These are phyloP conservation scores for Enteromius trimaculatus DNA, from an alignment of 2,797 vertebrate genomes.

Conservation along the genomic window DNA sequence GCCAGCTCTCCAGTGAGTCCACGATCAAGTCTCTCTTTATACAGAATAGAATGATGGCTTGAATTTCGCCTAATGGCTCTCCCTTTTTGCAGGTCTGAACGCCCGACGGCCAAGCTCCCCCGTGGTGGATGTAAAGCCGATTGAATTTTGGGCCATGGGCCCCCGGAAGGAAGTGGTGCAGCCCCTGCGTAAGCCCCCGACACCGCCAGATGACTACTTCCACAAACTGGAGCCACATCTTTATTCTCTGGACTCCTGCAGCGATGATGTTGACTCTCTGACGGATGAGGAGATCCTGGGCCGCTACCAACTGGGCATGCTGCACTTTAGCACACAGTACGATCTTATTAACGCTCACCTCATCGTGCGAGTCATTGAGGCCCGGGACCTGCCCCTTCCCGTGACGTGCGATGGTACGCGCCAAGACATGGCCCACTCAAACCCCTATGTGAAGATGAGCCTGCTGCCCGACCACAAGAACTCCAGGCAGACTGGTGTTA, in stretches of 20 bases:
- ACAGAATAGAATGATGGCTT: not conserved
- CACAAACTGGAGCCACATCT: constrained; percentile 85
- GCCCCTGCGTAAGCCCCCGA: constrained; percentile 80
- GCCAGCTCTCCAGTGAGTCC: constrained; percentile 83
- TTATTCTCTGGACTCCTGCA: constrained; percentile 81
- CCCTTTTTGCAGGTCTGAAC: constrained; percentile 80
- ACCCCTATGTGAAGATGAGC: constrained; percentile 90
- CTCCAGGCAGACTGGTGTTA: constrained; percentile 89
- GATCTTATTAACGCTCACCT: constrained; percentile 85
- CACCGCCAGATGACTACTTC: constrained; percentile 82
- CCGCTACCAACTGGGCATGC: constrained; percentile 87
- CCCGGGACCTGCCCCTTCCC: constrained; percentile 84
- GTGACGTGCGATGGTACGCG: constrained; percentile 79
- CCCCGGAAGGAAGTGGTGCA: constrained; percentile 87
- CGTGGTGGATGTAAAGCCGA: constrained; percentile 83
- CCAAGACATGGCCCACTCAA: constrained; percentile 88
- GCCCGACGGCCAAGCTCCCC: constrained; percentile 84
- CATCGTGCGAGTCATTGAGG: constrained; percentile 86
- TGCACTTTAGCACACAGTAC: constrained; percentile 90
- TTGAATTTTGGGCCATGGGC: constrained; percentile 85
- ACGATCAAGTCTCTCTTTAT: not conserved
- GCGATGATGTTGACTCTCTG: constrained; percentile 85
- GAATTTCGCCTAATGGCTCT: not conserved
- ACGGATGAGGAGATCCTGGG: constrained; percentile 87
- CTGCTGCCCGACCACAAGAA: constrained; percentile 91